Evolutionary conservation across 2,113 vertebrate species (phyloP), one percentile per base, ranked within the genome.

Genomic region (Chinchilla lanigera): DNA sequence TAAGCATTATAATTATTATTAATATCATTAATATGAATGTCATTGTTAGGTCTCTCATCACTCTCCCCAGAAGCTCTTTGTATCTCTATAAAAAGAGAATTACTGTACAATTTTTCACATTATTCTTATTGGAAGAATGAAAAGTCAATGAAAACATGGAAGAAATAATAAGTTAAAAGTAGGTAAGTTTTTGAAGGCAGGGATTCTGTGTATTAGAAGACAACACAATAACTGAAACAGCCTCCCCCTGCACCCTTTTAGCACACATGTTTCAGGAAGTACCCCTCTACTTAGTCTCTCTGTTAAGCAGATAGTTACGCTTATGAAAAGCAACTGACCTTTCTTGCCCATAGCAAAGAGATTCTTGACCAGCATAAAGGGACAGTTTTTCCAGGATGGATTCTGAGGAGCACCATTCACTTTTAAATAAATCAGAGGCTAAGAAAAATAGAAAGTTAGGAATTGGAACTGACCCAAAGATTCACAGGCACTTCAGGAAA

Each of bases 401-500:
- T 75, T 92, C 56, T 58, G 56, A 96, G 78, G n/a, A 85, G 41
- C 11, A 93, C 20, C 35, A 41, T 81, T 91, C 35, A 54, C 16
- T 96, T 97, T 83, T 26, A 30, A 93, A 75, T 75, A 80, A 56
- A 26, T 44, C 20, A 78, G 58, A 92, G 81, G 35, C 7, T n/a
- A 95, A 71, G 13, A 33, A 82, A 82, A 83, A 69, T 11, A 47
- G 52, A 90, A 95, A 93, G 10, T 56, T 77, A 33, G 10, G 9
- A 24, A 69, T 85, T 54, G 84, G 95, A 77, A 8, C 58, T 77
- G 17, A 86, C n/a, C 50, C 56, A 60, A 77, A 58, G 12, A 69
- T 77, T 75, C 61, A 93, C 9, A 93, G 56, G 17, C 38, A 63
- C 10, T 80, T 80, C 38, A 20, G 69, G 4, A 22, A 52, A 67